A percentile compares a stretch with the other conserved stretches of the same genome.
Evolutionary conservation across 2,888 invertebrate species (phyloP).

Genomic region (Lithophane ornitopus): DNA sequence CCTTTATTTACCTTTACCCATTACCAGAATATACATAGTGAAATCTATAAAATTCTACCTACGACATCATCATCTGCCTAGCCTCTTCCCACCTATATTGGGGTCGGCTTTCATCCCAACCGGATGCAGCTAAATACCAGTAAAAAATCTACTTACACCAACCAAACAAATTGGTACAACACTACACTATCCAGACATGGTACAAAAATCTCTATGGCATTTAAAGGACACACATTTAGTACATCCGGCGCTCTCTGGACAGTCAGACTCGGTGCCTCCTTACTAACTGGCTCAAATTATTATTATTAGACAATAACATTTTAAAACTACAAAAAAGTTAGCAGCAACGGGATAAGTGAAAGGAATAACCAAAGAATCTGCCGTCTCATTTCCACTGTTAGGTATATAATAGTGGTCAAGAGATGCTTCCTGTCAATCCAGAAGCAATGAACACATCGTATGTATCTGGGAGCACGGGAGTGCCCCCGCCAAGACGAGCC

Average conservation of each 20-base stretch:
- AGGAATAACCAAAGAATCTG: not conserved
- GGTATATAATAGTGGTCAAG: not conserved
- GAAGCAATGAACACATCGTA: not conserved
- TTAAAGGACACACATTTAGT: no score
- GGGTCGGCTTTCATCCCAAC: no score
- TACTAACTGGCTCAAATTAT: not conserved
- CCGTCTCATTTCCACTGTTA: not conserved
- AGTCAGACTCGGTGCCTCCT: not conserved
- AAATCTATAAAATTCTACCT: no score
- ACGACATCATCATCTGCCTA: no score
- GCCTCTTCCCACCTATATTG: no score
- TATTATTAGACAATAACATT: not conserved
- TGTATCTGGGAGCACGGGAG: no score
- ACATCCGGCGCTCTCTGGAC: not conserved
- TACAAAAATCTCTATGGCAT: no score
- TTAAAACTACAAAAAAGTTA: not conserved
- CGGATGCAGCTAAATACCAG: no score
- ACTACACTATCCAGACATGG: not conserved
- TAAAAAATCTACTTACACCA: no score
- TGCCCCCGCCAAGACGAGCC: no score
- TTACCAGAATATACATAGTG: not conserved
- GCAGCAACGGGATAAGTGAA: not conserved
- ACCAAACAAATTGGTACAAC: not conserved
- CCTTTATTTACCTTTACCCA: not conserved
- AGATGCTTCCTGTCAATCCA: not conserved